Evolutionary conservation across 2,888 invertebrate species (phyloP), one percentile per base, ranked within the genome.

Genomic region (Dioctria linearis): DNA sequence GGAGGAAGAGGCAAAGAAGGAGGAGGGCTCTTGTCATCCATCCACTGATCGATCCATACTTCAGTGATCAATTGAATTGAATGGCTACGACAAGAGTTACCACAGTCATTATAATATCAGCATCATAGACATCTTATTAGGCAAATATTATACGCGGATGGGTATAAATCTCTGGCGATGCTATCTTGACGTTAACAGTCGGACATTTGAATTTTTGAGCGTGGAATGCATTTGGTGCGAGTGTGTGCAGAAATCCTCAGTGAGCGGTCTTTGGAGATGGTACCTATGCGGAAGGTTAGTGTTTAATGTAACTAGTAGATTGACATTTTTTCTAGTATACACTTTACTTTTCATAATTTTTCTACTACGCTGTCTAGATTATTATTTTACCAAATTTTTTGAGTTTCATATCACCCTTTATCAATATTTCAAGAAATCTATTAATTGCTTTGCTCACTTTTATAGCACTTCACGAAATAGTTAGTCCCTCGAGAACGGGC

Each of bases 51-150:
- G 63, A 76, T 76, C 25, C 76, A 39, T 49, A 37, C 49, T 37
- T 43, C 11, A 37, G 63, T 39, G 63, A 51, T 80, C 78, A 78
- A 78, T 67, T 78, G 78, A 54, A 80, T 80, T 57, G 79, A 79
- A 67, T 79, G 37, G 67, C 9, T 42, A 37, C 73, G 46, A 42
- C 46, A 46, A 42, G 13, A 61, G 37, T 25, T 39, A 13, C 11
- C 37, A 5, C 6, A 61, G 61, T 54, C 54, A 54, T n/a, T 54
- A 54, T 3, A 54, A 8, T n/a, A 54, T 54, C 61, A 61, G 39
- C 8, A 0, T 11, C 4, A 11, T 61, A 39, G 54, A 76, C 49
- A 57, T 76, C 63, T 63, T 76, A 76, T 76, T 76, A 76, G 63
- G 76, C 57, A 49, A 59, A 71, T 59, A 71, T 79, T 79, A 69